Conservation (phyloP, 2,113 vertebrate genomes). For the Setophaga kirtlandii region DNA sequence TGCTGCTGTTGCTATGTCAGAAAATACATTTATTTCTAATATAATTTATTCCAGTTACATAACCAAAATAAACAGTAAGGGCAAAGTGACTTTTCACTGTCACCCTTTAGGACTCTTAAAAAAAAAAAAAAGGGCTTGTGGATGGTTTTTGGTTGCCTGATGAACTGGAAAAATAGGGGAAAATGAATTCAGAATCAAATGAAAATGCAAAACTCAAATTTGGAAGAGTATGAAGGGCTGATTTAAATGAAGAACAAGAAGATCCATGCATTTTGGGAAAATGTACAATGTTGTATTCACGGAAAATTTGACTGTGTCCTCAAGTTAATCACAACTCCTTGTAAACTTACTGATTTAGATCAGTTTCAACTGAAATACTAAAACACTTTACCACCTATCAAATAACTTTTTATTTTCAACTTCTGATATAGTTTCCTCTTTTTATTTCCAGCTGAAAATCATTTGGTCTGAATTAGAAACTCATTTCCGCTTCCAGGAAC, state of each 20-base stretch:
- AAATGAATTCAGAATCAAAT: background rate
- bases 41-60: background rate
- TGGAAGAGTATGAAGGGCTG: background rate
- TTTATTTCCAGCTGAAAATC: slow-evolving; percentile 8
- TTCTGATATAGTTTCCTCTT: background rate
- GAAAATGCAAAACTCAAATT: background rate
- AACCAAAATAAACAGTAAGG: background rate
- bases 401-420: background rate
- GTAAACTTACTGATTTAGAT: background rate
- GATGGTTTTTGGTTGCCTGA: background rate
- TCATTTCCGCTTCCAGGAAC: background rate
- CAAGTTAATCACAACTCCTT: background rate
- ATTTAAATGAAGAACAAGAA: background rate
- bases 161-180: background rate
- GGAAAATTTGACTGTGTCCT: background rate
- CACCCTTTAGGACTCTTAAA: background rate
- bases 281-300: rapidly evolving
- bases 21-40: background rate
- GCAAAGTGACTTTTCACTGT: background rate
- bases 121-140: background rate
- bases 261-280: rapidly evolving
- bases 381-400: background rate
- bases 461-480: slow-evolving; percentile 33
- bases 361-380: background rate
- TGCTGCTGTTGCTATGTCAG: background rate